Conservation (phyloP, 2,888 invertebrate genomes). For the Cosmia trapezina region DNA sequence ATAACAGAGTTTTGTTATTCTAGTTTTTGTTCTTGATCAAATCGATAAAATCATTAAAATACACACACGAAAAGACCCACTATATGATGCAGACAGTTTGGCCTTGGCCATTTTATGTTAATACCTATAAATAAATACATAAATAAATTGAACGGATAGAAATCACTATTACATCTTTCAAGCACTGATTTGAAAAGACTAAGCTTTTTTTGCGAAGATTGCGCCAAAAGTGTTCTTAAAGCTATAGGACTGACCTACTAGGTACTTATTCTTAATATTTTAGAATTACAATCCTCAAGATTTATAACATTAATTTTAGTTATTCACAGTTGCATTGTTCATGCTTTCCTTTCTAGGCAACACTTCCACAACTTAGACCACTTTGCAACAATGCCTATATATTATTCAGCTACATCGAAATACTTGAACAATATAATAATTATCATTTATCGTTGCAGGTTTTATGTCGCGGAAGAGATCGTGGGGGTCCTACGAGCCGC, state of each 20-base stretch:
- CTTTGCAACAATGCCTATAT: conserved; percentile 77
- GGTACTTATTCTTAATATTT: not conserved
- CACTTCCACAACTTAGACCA: conserved; percentile 66
- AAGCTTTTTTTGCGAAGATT: not conserved
- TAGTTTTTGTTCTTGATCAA: no score
- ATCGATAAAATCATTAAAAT: no score
- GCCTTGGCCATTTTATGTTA: no score
- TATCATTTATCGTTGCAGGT: conserved; percentile 86
- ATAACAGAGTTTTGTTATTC: no score
- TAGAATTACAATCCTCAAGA: not conserved
- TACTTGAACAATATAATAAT: conserved; percentile 90
- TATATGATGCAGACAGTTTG: not conserved
- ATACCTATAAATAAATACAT: no score
- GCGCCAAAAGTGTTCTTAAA: not conserved
- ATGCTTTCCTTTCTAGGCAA: not conserved
- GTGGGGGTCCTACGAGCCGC: conserved; percentile 67
- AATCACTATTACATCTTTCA: not conserved
- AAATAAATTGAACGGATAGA: not conserved
- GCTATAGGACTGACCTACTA: no score
- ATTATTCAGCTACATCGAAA: conserved; percentile 88
- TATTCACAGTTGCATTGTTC: not conserved
- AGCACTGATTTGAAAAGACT: not conserved
- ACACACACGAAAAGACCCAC: no score
- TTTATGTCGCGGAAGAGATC: conserved; percentile 87
- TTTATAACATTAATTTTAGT: not conserved